Evolutionary conservation across 2,888 invertebrate genomes (phyloP), one percentile per base, ranked within the genome.

Genomic region (Diaperis boleti): DNA sequence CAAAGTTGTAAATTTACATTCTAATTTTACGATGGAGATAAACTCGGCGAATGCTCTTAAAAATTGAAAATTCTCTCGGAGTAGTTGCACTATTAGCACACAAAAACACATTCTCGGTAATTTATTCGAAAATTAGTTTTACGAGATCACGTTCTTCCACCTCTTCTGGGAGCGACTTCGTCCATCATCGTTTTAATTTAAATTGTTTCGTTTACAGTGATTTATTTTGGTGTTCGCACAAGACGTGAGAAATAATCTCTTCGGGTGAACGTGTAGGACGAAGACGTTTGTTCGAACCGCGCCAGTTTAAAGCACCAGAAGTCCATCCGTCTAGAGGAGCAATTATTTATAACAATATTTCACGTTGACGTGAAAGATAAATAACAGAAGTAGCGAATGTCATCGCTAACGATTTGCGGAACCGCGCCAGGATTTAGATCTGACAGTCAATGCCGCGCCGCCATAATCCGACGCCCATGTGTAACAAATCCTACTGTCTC

Each of bases 281-380:
- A 10, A 31, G 33, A 49, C 49, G 17, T 54, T 57, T 47, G 47
- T 57, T 57, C 20, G 10, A 20, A 31, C 26, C 26, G 20, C 56
- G 44, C 42, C 45, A 11, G 17, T 35, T 22, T 2, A 31, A 29
- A 11, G 17, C 55, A 55, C 44, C 42, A 55, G 45, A 57, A 57
- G 47, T 57, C 57, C 47, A 57, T 57, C 45, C 47, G 45, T 61
- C 61, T 42, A 37, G 8, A 8, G 2, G 15, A 10, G 54, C 45
- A 47, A 61, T 61, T 61, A 61, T 61, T 61, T 61, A 54, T 54
- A 61, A 61, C 47, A 61, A 61, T 61, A 54, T 61, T 54, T 61
- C 54, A 61, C 31, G 11, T 10, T 55, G 61, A 55, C 61, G 42
- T 8, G 31, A 11, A 35, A 45, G 42, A 61, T 61, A 61, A 61